A percentile compares a stretch with the other conserved stretches of the same genome.
These are phyloP conservation scores for Tenthredo distinguenda DNA, from an alignment of 2,888 invertebrate species.

Conservation along the genomic window DNA sequence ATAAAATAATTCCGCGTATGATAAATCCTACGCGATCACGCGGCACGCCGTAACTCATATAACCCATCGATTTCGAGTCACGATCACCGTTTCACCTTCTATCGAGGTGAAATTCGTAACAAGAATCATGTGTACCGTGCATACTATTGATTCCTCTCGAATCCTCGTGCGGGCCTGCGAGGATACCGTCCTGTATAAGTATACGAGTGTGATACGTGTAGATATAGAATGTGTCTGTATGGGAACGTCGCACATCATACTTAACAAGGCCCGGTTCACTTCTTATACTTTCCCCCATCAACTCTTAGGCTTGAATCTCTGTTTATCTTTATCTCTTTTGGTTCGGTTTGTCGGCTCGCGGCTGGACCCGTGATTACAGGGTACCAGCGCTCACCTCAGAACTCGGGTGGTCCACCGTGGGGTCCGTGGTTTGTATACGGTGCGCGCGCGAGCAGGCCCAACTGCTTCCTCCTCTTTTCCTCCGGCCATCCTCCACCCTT, in stretches of 20 bases:
- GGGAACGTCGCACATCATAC: constrained; percentile 76
- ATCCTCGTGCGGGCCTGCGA: neutral
- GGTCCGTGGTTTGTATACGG: constrained; percentile 55
- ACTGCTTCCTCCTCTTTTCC: constrained; percentile 57
- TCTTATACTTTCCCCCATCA: constrained; percentile 67
- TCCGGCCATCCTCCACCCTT: constrained; percentile 55
- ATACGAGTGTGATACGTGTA: neutral
- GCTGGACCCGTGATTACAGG: constrained; percentile 78
- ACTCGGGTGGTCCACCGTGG: constrained; percentile 75
- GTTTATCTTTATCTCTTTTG: constrained; percentile 78
- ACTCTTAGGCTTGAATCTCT: constrained; percentile 76
- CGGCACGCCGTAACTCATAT: neutral
- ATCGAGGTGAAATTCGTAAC: neutral
- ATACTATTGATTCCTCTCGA: constrained; percentile 13
- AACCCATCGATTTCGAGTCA: neutral
- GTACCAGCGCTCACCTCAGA: constrained; percentile 77
- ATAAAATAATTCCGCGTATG: neutral
- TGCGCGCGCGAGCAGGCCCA: constrained; percentile 59
- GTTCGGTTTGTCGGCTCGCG: constrained; percentile 78
- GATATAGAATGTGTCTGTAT: neutral
- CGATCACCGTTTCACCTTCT: neutral
- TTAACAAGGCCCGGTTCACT: constrained; percentile 73
- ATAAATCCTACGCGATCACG: neutral
- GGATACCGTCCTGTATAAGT: constrained; percentile 6
- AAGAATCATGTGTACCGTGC: neutral